Base-by-base conservation (phyloP, 2,113 vertebrate genomes). In the Odocoileus hemionus region DNA sequence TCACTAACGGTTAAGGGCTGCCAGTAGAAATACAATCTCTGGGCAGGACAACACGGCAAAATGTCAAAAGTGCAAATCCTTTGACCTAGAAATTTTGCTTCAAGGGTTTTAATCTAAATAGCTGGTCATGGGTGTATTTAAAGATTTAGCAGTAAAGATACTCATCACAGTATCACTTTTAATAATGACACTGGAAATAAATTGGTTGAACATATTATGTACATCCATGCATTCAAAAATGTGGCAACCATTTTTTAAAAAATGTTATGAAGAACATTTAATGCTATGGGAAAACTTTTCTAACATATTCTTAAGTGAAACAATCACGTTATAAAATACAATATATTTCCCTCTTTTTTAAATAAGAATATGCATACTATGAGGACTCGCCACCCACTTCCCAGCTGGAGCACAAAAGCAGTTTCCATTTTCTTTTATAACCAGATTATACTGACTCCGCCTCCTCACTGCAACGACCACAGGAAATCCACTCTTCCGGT, bases 391-490 rank as follows among this genome's bases (percentile, higher is more conserved):
- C 54, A 70, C 92, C 92, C 15, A 87, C 84, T 76, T 94, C 84
- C 80, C 84, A 85, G 79, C 90, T 96, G 74, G 80, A 61, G 16
- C 11, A 58, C 80, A 79, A 79, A 87, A 26, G 74, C 82, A 55
- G 30, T 64, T 95, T 89, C 70, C 26, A 36, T 95, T 94, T 92
- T 83, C 95, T 78, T 88, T 95, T 57, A 28, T 92, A 67, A 43
- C 55, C 47, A 91, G 82, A 88, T 96, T 76, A 55, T 61, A 61
- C 74, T 61, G 50, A 70, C 70, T 85, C 55, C 47, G 78, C 43
- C 26, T 70, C 19, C 54, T 19, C 4, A 28, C 45, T 23, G 11
- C 30, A 60, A 89, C 80, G 79, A 78, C 70, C n/a, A 74, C 28
- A 45, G 67, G 83, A 54, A 78, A 83, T 28, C 23, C 70, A 23